A percentile compares a stretch with the other conserved stretches of the same genome.
These are phyloP conservation scores for Aphelenchoides besseyi DNA, from an alignment of 1,140 invertebrate genomes.

Conservation along the genomic window DNA sequence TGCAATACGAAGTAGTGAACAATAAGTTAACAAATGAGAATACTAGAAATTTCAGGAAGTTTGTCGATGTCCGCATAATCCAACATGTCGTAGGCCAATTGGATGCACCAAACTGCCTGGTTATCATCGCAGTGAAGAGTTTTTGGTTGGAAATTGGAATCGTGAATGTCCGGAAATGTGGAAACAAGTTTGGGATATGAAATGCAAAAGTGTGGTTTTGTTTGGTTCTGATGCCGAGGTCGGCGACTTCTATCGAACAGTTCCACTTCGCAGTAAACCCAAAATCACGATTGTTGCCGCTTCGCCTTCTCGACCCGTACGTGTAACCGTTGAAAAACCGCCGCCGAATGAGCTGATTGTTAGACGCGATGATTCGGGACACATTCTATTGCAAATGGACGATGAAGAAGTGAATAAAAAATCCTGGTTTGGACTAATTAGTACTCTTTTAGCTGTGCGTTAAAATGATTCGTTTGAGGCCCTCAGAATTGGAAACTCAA, in stretches of 20 bases:
- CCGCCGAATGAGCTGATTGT: constrained; percentile 7
- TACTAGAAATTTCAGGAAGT: constrained; percentile 47
- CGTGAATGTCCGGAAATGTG: constrained; percentile 48
- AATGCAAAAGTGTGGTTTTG: constrained; percentile 49
- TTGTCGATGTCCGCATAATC: constrained; percentile 46
- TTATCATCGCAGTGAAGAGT: constrained; percentile 59
- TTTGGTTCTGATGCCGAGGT: constrained; percentile 38
- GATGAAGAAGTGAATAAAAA: constrained; percentile 22
- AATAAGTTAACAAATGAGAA: constrained; percentile 5
- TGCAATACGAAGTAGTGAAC: constrained; percentile 48
- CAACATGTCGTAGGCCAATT: constrained; percentile 30
- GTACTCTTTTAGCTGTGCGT: constrained; percentile 52
- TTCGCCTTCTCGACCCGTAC: neutral
- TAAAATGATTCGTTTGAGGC: constrained; percentile 38
- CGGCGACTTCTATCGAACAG: constrained; percentile 28
- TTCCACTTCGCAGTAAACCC: constrained; percentile 3
- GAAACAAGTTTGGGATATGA: constrained; percentile 44
- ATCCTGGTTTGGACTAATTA: neutral
- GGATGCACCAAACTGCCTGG: constrained; percentile 28
- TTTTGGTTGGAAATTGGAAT: constrained; percentile 49
- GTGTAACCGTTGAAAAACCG: constrained; percentile 6
- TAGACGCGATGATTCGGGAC: constrained; percentile 9
- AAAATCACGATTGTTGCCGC: neutral
- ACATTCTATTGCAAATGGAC: constrained; percentile 9
- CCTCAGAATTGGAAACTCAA: constrained; percentile 43